These are phyloP conservation scores for Ichneumoninae sp. DNA, from an alignment of 2,888 invertebrate species.

Conservation along the genomic window DNA sequence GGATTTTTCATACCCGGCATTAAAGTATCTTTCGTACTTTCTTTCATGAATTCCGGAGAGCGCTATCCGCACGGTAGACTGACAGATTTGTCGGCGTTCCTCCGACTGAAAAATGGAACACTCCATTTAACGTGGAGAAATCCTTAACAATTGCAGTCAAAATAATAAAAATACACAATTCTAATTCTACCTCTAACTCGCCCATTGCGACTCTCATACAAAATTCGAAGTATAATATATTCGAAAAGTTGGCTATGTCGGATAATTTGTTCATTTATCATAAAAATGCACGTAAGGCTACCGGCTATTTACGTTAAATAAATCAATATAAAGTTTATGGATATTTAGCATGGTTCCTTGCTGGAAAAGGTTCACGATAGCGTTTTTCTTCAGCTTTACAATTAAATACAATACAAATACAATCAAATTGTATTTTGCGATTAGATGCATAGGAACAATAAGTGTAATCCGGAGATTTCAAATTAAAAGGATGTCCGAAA, in stretches of 20 bases:
- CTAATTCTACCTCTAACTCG: neutral
- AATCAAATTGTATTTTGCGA: too few relatives aligned
- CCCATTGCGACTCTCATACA: neutral
- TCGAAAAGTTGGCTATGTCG: neutral
- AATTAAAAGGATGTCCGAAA: too few relatives aligned
- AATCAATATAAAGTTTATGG: too few relatives aligned
- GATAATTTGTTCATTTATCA: neutral
- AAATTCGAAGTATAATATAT: neutral
- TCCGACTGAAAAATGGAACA: neutral
- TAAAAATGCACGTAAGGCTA: too few relatives aligned
- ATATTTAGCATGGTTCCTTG: too few relatives aligned
- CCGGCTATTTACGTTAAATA: too few relatives aligned
- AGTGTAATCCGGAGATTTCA: too few relatives aligned
- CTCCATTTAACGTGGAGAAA: neutral
- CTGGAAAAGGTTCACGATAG: too few relatives aligned
- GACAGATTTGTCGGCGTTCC: neutral
- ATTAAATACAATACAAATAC: too few relatives aligned
- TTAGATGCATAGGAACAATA: too few relatives aligned
- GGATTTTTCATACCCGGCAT: constrained; percentile 37
- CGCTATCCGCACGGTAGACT: neutral
- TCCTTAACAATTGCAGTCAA: neutral
- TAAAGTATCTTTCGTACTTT: constrained; percentile 15
- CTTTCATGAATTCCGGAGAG: constrained; percentile 9
- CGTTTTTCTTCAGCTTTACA: too few relatives aligned
- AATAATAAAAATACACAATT: neutral